Evolutionary conservation across 30 jellyfish, hydroid and myxozoan genomes (phyloP).

Genomic region (Hydractinia echinata): DNA sequence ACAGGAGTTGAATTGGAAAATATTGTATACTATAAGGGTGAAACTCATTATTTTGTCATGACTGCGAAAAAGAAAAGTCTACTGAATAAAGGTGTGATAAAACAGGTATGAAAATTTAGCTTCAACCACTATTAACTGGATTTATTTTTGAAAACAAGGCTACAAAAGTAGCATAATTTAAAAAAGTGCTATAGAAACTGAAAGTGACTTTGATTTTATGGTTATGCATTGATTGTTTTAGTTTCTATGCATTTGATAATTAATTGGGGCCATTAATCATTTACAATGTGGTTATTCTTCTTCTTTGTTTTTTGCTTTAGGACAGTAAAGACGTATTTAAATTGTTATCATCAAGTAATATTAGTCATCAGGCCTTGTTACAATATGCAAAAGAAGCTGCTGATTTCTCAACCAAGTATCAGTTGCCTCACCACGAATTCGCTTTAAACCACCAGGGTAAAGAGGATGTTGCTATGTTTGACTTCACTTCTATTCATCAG

Average conservation of each 20-base stretch:
- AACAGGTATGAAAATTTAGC: conserved; percentile 34
- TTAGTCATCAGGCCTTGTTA: conserved; percentile 49
- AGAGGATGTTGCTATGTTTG: conserved; percentile 97
- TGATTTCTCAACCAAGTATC: conserved; percentile 86
- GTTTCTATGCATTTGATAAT: background rate
- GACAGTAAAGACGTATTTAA: conserved; percentile 63
- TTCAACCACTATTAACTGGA: no score
- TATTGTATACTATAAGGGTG: conserved; percentile 89
- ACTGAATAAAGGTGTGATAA: conserved; percentile 60
- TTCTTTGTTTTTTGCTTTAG: conserved; percentile 20
- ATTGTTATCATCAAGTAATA: conserved; percentile 64
- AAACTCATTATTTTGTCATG: conserved; percentile 93
- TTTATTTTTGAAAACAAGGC: no score
- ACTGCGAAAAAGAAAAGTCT: conserved; percentile 85
- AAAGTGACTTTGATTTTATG: background rate
- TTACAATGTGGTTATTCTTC: no score
- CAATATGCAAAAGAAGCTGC: conserved; percentile 83
- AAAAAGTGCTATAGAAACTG: no score
- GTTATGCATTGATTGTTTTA: background rate
- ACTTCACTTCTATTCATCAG: conserved; percentile 85
- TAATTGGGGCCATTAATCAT: background rate
- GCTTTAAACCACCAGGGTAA: conserved; percentile 81
- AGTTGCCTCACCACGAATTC: conserved; percentile 92
- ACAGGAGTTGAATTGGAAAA: conserved; percentile 90
- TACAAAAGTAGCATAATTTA: no score